A percentile compares a stretch with the other conserved stretches of the same genome.
These are phyloP conservation scores for Antennarius striatus DNA, from an alignment of 2,113 vertebrate genomes.

Conservation along the genomic window DNA sequence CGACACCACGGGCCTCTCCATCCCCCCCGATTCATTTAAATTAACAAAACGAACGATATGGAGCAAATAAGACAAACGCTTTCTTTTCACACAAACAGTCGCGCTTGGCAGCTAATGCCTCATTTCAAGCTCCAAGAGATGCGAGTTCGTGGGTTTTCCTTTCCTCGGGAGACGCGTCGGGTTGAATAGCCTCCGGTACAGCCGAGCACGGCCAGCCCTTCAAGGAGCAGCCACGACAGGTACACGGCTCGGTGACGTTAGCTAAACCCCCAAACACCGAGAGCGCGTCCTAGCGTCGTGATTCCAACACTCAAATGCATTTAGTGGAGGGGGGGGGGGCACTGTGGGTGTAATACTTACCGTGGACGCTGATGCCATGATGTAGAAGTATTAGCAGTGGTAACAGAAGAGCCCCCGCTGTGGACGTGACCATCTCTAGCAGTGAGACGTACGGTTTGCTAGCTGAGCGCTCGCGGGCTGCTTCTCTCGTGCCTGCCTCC, in stretches of 20 bases:
- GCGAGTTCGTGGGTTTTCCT: not conserved
- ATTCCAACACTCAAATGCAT: too few species aligned
- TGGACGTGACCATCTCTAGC: slow-evolving; percentile 76
- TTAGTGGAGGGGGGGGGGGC: too few species aligned
- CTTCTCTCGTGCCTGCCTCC: slow-evolving; percentile 9
- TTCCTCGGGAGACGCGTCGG: not conserved
- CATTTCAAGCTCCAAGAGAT: not conserved
- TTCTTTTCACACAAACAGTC: not conserved
- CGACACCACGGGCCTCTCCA: slow-evolving; percentile 32
- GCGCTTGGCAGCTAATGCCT: too few species aligned
- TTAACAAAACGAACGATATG: not conserved
- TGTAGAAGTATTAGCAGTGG: slow-evolving; percentile 69
- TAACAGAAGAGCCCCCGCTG: slow-evolving; percentile 68
- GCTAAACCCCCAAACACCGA: slow-evolving; percentile 14
- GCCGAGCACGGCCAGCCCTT: slow-evolving; percentile 26
- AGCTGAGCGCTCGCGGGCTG: slow-evolving; percentile 47
- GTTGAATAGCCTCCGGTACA: slow-evolving; percentile 16
- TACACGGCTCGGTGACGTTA: slow-evolving; percentile 37
- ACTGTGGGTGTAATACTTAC: slow-evolving; percentile 59
- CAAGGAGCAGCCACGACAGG: slow-evolving; percentile 56
- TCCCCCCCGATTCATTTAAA: not conserved
- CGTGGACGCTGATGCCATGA: slow-evolving; percentile 53
- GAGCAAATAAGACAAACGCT: not conserved
- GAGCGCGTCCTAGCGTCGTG: too few species aligned
- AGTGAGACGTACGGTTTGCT: not conserved